These are phyloP conservation scores for Latrodectus hesperus DNA, from an alignment of 2,888 invertebrate species.

Conservation along the genomic window DNA sequence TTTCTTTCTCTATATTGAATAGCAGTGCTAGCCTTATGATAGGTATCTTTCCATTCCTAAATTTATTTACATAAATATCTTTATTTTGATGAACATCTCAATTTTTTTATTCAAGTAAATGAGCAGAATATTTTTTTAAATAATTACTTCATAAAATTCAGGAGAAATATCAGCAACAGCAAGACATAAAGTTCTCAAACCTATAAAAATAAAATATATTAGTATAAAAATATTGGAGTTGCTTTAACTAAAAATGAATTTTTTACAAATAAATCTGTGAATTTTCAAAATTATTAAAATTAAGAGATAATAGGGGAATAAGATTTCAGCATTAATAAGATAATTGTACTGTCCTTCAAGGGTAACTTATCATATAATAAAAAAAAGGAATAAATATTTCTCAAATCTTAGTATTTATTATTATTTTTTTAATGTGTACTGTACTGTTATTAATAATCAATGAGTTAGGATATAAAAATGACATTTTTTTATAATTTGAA, in stretches of 20 bases:
- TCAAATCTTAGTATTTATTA: no score
- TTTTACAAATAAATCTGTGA: no score
- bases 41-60: conserved; percentile 88
- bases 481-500: no score
- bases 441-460: no score
- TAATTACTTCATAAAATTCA: conserved; percentile 82
- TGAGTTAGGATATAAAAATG: no score
- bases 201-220: conserved; percentile 71
- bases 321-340: no score
- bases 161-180: conserved; percentile 88
- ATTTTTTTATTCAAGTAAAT: neutral
- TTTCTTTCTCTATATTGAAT: conserved; percentile 90
- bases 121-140: conserved; percentile 2
- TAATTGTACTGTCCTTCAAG: neutral
- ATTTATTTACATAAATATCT: neutral
- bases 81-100: neutral
- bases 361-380: no score
- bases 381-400: no score
- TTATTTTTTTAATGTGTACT: no score
- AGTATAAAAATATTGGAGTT: no score
- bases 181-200: conserved; percentile 92
- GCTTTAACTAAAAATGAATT: no score
- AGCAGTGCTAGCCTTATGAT: conserved; percentile 88
- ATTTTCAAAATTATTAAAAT: neutral
- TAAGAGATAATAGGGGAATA: neutral